A percentile compares a stretch with the other conserved stretches of the same genome.
Evolutionary conservation across 1,140 invertebrate species (phyloP).

Genomic region (Schlechtendalia chinensis): DNA sequence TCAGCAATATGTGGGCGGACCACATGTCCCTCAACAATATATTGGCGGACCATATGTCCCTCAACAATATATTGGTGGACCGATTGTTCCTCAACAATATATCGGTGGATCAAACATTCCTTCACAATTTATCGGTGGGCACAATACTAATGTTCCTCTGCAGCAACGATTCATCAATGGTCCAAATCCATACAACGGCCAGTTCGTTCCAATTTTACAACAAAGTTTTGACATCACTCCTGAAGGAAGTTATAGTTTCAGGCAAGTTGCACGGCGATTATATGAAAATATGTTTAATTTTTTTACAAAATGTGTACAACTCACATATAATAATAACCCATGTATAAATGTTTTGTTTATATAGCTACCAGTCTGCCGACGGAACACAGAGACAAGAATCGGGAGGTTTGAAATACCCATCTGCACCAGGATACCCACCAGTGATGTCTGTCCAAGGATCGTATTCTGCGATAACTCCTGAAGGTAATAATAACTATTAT

Average conservation of each 20-base stretch:
- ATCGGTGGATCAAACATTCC: neutral
- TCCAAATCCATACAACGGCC: slow-evolving; percentile 47
- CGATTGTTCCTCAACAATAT: neutral
- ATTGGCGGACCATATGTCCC: neutral
- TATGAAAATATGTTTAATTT: neutral
- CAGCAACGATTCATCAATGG: slow-evolving; percentile 3
- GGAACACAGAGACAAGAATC: slow-evolving; percentile 53
- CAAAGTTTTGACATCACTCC: slow-evolving; percentile 54
- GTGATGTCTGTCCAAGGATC: slow-evolving; percentile 58
- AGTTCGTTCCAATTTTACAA: slow-evolving; percentile 54
- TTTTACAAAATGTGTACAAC: neutral
- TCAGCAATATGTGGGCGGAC: neutral
- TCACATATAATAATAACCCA: neutral
- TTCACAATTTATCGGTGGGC: neutral
- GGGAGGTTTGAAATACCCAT: slow-evolving; percentile 51
- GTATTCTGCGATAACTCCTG: slow-evolving; percentile 62
- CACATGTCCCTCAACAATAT: neutral
- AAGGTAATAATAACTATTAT: slow-evolving; percentile 54
- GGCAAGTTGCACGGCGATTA: slow-evolving; percentile 49
- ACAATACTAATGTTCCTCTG: neutral
- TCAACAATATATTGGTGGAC: neutral
- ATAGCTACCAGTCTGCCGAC: slow-evolving; percentile 54
- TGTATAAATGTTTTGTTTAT: neutral
- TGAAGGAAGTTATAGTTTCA: slow-evolving; percentile 54
- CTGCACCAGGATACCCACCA: slow-evolving; percentile 52